Conservation (phyloP, 2,888 invertebrate species). For the Callimorpha dominula region DNA sequence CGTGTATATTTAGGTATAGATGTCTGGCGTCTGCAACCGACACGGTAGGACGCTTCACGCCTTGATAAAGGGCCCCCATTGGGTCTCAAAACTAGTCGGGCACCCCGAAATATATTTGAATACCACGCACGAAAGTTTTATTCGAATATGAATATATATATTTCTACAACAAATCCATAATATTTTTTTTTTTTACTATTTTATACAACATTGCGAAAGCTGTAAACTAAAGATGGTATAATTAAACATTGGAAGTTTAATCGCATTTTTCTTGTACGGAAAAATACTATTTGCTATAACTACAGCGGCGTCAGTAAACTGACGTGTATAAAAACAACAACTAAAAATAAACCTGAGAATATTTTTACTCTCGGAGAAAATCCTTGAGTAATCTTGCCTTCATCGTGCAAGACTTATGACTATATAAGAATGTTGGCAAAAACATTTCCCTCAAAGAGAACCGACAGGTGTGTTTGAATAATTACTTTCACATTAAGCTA, state of each 20-base stretch:
- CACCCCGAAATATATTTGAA: no score
- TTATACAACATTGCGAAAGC: not conserved
- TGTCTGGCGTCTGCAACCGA: no score
- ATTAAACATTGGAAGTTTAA: not conserved
- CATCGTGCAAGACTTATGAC: slow-evolving; percentile 54
- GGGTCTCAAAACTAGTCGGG: no score
- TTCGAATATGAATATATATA: no score
- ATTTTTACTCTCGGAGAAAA: slow-evolving; percentile 63
- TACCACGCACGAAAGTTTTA: no score
- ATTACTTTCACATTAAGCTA: slow-evolving; percentile 58
- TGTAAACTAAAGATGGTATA: not conserved
- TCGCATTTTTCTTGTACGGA: not conserved
- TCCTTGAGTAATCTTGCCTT: slow-evolving; percentile 64
- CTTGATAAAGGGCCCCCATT: no score
- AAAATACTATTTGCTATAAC: not conserved
- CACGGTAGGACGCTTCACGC: no score
- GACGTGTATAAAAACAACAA: slow-evolving; percentile 29
- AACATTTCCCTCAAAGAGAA: slow-evolving; percentile 67
- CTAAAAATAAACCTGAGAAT: slow-evolving; percentile 35
- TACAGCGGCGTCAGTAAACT: not conserved
- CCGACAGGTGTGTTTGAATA: slow-evolving; percentile 74
- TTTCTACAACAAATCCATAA: no score
- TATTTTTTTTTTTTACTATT: no score
- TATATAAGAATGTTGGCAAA: slow-evolving; percentile 46
- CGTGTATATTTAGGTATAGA: no score